Evolutionary conservation across 2,888 invertebrate genomes (phyloP).

Genomic region (Drymonia ruficornis): DNA sequence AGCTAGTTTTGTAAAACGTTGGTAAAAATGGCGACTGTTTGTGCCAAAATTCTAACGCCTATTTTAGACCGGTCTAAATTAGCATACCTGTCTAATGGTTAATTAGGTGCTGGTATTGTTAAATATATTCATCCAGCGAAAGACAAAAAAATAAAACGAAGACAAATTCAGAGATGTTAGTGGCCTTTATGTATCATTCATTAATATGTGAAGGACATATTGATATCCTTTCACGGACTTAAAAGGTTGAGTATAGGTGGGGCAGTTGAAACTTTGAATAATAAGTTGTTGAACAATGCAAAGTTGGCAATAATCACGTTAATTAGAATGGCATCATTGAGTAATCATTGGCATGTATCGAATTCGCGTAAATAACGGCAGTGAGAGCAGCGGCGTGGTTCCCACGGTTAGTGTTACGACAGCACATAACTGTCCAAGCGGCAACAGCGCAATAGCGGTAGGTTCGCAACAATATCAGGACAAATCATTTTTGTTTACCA

Average conservation of each 20-base stretch:
- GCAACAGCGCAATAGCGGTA: slow-evolving; percentile 22
- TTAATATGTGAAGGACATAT: background rate
- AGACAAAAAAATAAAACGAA: background rate
- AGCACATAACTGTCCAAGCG: slow-evolving; percentile 44
- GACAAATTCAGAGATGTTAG: background rate
- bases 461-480: slow-evolving; percentile 6
- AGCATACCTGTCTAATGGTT: slow-evolving; percentile 27
- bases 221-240: slow-evolving; percentile 2
- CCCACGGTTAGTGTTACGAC: slow-evolving; percentile 50
- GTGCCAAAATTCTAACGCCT: slow-evolving; percentile 12
- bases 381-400: slow-evolving; percentile 35
- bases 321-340: background rate
- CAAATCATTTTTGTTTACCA: background rate
- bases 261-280: background rate
- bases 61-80: slow-evolving; percentile 28
- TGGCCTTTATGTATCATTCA: background rate
- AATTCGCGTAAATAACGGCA: slow-evolving; percentile 37
- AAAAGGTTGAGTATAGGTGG: background rate
- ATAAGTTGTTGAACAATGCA: background rate
- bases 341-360: slow-evolving; percentile 2
- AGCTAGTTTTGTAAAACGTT: slow-evolving; percentile 30
- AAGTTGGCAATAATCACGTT: background rate
- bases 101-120: background rate
- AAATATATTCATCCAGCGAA: background rate
- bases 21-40: slow-evolving; percentile 15